Evolutionary conservation across 2,113 vertebrate species (phyloP).

Genomic region (Strix uralensis): DNA sequence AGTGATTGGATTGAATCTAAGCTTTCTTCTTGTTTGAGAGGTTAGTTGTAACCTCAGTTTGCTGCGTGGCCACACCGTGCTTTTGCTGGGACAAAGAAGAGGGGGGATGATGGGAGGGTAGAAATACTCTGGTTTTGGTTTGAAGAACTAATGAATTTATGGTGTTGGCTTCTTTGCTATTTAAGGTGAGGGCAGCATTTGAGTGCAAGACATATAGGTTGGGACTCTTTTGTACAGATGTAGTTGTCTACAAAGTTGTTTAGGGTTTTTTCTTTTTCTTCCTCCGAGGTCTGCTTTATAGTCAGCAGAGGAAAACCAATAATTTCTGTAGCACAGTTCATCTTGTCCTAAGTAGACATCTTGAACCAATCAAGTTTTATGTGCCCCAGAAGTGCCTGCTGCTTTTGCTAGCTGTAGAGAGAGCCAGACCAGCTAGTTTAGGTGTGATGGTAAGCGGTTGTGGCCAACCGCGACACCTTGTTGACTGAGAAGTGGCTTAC

Average conservation of each 20-base stretch:
- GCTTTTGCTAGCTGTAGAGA: neutral
- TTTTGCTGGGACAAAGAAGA: neutral
- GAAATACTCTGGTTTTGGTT: neutral
- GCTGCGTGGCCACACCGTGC: neutral
- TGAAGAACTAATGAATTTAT: neutral
- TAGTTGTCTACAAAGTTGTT: neutral
- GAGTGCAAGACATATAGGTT: neutral
- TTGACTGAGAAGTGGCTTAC: neutral
- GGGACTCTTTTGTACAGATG: neutral
- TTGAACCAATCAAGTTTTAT: neutral
- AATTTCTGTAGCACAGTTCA: neutral
- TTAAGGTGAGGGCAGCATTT: neutral
- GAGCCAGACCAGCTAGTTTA: neutral
- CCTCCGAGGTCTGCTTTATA: neutral
- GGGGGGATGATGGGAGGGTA: neutral
- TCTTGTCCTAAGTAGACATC: neutral
- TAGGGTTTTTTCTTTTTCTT: neutral
- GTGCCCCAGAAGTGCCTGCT: neutral
- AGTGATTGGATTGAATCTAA: neutral
- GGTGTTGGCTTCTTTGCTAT: neutral
- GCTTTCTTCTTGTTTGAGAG: accelerated
- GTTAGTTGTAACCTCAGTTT: neutral
- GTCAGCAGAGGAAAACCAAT: neutral
- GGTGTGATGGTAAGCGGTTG: neutral
- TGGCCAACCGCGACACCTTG: neutral